phyloP scores from a whole-genome alignment of 2,797 vertebrate species.

The Hydrocynus forskahlii region DNA sequence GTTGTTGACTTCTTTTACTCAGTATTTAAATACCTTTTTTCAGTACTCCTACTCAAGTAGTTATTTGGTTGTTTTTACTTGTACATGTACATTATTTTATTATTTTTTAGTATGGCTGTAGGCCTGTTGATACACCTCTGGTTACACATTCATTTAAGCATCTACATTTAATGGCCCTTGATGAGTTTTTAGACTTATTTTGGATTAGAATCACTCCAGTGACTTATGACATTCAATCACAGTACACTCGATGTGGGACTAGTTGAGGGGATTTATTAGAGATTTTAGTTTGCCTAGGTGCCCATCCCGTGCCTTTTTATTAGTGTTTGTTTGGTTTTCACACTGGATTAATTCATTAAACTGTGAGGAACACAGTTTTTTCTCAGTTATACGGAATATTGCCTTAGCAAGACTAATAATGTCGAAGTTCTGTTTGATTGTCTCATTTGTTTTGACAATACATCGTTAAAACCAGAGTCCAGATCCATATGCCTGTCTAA shows the following conservation, averaged over 20 bases:
- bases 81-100: too few relatives aligned
- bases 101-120: too few relatives aligned
- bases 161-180: too few relatives aligned
- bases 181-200: too few relatives aligned
- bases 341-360: not conserved
- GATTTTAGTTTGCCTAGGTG: not conserved
- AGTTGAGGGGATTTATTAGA: not conserved
- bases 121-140: too few relatives aligned
- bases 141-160: too few relatives aligned
- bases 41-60: too few relatives aligned
- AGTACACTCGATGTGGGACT: not conserved
- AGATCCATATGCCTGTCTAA: not conserved
- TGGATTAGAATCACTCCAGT: too few relatives aligned
- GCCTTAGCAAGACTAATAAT: not conserved
- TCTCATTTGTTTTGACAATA: not conserved
- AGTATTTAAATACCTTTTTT: too few relatives aligned
- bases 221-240: not conserved
- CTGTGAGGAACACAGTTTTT: not conserved
- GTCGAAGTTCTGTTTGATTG: not conserved
- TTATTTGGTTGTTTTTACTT: too few relatives aligned
- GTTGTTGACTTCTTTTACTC: too few relatives aligned
- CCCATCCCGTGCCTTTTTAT: not conserved
- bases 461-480: conserved; percentile 2
- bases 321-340: not conserved
- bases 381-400: not conserved